Percentiles rank a stretch among this genome's conserved stretches.
Evolutionary conservation across 2,113 vertebrate genomes (phyloP).

Genomic region (Tamias sibiricus): DNA sequence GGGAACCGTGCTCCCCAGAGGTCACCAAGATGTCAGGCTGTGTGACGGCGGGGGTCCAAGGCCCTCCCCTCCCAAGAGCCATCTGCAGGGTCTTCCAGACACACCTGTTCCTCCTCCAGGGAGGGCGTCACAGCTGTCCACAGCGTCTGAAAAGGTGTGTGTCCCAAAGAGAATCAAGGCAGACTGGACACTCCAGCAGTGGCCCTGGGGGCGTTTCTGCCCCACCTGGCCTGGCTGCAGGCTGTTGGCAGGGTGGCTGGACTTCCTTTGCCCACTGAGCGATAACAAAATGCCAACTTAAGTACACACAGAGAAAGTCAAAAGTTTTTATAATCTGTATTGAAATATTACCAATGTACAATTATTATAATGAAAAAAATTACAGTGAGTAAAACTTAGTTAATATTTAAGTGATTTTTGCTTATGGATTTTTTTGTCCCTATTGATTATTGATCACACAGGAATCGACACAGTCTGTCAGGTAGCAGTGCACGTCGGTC

Average conservation of each 20-base stretch:
- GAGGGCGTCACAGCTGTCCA: background rate
- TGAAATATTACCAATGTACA: background rate
- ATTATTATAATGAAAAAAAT: background rate
- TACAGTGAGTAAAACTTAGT: slow-evolving; percentile 24
- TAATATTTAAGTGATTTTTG: background rate
- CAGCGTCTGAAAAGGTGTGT: background rate
- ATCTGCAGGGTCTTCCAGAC: background rate
- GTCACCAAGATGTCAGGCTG: background rate
- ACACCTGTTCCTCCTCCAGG: background rate
- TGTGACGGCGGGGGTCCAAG: too few relatives aligned
- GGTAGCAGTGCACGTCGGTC: background rate
- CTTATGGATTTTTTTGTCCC: background rate
- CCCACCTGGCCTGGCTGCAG: background rate
- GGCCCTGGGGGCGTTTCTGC: background rate
- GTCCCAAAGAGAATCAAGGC: background rate
- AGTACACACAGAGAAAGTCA: background rate
- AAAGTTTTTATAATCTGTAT: background rate
- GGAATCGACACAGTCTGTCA: slow-evolving; percentile 11
- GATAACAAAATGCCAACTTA: background rate
- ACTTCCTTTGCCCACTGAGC: background rate
- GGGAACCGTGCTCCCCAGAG: background rate
- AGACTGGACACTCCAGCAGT: background rate
- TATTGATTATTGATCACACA: slow-evolving; percentile 46
- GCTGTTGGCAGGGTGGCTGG: background rate
- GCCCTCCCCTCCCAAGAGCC: background rate